A percentile compares a stretch with the other conserved stretches of the same genome.
Conservation (phyloP, 1,140 invertebrate species). For the Drosophila kanapiae region DNA sequence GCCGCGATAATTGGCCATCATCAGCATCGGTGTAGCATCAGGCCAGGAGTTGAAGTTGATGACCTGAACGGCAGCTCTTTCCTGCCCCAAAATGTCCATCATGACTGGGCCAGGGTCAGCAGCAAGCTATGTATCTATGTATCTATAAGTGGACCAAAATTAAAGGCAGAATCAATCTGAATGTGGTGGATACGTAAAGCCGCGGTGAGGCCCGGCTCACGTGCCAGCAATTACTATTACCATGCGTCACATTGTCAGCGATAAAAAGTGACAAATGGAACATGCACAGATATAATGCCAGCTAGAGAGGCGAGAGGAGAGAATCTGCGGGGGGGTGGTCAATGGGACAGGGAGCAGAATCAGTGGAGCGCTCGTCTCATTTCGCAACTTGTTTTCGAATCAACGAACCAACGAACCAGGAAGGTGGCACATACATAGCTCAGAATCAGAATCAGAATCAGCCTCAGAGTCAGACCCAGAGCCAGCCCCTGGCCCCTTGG, state of each 20-base stretch:
- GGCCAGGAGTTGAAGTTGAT: slow-evolving; percentile 19
- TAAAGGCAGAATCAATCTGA: slow-evolving; percentile 18
- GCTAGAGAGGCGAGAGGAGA: neutral
- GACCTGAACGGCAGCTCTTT: slow-evolving; percentile 28
- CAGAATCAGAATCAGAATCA: neutral
- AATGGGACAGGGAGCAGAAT: slow-evolving; percentile 26
- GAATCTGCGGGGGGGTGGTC: neutral
- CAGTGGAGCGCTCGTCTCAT: slow-evolving; percentile 47
- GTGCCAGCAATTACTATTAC: slow-evolving; percentile 52
- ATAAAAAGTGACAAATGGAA: slow-evolving; percentile 28
- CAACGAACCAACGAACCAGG: slow-evolving; percentile 57
- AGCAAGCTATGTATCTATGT: neutral
- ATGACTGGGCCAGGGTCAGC: slow-evolving; percentile 43
- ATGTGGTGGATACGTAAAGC: too few relatives aligned
- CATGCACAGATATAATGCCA: neutral
- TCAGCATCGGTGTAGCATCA: neutral
- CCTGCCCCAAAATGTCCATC: neutral
- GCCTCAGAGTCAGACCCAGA: neutral
- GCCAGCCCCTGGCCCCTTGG: neutral
- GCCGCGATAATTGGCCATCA: slow-evolving; percentile 30
- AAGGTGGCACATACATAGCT: slow-evolving; percentile 39
- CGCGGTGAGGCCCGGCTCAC: slow-evolving; percentile 21
- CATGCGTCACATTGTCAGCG: slow-evolving; percentile 45
- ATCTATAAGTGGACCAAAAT: neutral
- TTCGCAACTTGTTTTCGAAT: slow-evolving; percentile 56